phyloP scores from a whole-genome alignment of 2,888 invertebrate genomes.

The Priocnemis perturbator region DNA sequence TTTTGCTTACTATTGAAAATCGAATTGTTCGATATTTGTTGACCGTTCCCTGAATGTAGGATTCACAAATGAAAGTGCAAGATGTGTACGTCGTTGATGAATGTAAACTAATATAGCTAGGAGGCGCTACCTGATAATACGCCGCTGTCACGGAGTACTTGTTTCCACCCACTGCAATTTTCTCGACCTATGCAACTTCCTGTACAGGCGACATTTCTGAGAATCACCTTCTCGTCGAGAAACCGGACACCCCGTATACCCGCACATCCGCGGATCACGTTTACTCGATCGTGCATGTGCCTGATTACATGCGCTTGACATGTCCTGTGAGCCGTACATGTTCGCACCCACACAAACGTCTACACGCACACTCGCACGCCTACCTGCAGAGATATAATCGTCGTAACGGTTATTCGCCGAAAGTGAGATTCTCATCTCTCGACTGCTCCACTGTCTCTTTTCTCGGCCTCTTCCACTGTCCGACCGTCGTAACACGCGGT shows the following conservation, averaged over 20 bases:
- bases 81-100: no score
- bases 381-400: slow-evolving; percentile 24
- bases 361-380: background rate
- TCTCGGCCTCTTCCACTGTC: slow-evolving; percentile 19
- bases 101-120: no score
- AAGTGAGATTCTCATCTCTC: slow-evolving; percentile 52
- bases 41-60: no score
- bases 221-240: no score
- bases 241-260: slow-evolving; percentile 11
- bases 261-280: slow-evolving; percentile 20
- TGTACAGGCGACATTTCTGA: no score
- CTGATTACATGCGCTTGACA: slow-evolving; percentile 16
- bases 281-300: slow-evolving; percentile 2
- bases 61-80: no score
- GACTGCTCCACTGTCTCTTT: slow-evolving; percentile 40
- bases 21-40: no score
- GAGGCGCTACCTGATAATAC: background rate
- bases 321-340: slow-evolving; percentile 17
- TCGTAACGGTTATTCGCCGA: slow-evolving; percentile 61
- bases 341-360: no score
- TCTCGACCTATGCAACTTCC: no score
- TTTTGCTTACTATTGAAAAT: no score
- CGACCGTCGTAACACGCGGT: slow-evolving; percentile 3
- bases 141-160: background rate
- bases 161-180: background rate